phyloP scores from a whole-genome alignment of 2,113 vertebrate genomes.

The Hymenochirus boettgeri region DNA sequence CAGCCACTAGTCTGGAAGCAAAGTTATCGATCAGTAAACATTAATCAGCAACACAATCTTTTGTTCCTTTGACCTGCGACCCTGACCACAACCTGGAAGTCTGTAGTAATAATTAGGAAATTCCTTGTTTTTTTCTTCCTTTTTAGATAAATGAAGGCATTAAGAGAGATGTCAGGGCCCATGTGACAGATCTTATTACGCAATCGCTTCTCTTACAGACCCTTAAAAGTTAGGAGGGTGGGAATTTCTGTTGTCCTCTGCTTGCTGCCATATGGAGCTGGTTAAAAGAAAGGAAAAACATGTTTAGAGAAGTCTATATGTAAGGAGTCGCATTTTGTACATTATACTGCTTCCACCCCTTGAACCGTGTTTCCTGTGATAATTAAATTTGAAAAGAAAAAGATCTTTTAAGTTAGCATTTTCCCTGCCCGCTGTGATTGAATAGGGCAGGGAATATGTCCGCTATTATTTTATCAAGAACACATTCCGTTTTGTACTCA shows the following conservation, averaged over 20 bases:
- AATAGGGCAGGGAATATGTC: not conserved
- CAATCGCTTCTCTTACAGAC: not conserved
- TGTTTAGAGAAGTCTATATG: too few relatives aligned
- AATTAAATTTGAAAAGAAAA: too few relatives aligned
- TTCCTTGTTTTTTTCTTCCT: not conserved
- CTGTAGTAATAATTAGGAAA: not conserved
- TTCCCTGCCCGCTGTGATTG: not conserved
- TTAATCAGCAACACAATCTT: too few relatives aligned
- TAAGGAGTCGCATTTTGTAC: too few relatives aligned
- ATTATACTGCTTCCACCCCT: too few relatives aligned
- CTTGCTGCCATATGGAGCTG: conserved; percentile 7
- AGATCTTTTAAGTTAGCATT: too few relatives aligned
- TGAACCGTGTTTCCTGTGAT: too few relatives aligned
- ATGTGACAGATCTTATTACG: not conserved
- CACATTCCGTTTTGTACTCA: not conserved
- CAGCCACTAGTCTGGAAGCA: too few relatives aligned
- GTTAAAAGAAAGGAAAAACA: too few relatives aligned
- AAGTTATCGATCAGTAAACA: too few relatives aligned
- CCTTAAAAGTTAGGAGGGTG: not conserved
- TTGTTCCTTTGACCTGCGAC: not conserved
- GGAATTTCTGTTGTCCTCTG: not conserved
- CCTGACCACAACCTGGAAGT: not conserved
- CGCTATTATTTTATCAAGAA: not conserved
- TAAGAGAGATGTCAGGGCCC: conserved; percentile 17
- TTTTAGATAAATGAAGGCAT: conserved; percentile 14